Base-by-base conservation (phyloP, 2,888 invertebrate species). In the Lasius fuliginosus region DNA sequence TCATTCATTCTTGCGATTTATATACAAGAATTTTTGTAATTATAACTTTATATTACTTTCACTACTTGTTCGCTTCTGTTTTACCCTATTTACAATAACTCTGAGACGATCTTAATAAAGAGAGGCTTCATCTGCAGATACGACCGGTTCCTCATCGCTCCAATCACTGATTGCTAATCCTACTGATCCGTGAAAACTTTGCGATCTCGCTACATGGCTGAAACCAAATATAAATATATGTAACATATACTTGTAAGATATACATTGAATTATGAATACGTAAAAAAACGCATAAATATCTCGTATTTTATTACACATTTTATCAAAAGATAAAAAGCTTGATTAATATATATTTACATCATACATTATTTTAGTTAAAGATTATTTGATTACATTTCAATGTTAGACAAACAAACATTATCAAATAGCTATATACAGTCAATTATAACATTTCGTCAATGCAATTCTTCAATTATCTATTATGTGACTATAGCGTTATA, bases 201-300 rank as follows among this genome's bases (percentile, higher is more conserved):
- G 96, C 90, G 96, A 96, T 91, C 96, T 95, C 85, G 96, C 95
- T 88, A 96, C 96, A 92, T 95, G 96, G 93, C 96, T 96, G 95
- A 82, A 94, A 94, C 76, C 83, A 90, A 76, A 87, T 68, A 36
- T 46, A 88, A 85, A 77, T 49, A 58, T 62, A 68, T 60, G n/a
- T 84, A 60, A 2, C 18, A 60, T 85, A 11, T 9, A 58, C 27
- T 11, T 12, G 36, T 36, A 65, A n/a, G 23, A 12, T 23, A 53
- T 23, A 33, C 15, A 23, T 42, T 77, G 15, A 71, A 62, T 46
- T 36, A 60, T 36, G 0, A 36, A 18, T 11, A 60, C 46, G 4
- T 46, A 1, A 79, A 69, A 33, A 71, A 83, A 65, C 4, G 15
- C 18, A 3, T 12, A 58, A 65, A 23, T 56, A 56, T 83, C 12